phyloP scores from a whole-genome alignment of 2,113 vertebrate genomes.

The Macquaria ambigua region DNA sequence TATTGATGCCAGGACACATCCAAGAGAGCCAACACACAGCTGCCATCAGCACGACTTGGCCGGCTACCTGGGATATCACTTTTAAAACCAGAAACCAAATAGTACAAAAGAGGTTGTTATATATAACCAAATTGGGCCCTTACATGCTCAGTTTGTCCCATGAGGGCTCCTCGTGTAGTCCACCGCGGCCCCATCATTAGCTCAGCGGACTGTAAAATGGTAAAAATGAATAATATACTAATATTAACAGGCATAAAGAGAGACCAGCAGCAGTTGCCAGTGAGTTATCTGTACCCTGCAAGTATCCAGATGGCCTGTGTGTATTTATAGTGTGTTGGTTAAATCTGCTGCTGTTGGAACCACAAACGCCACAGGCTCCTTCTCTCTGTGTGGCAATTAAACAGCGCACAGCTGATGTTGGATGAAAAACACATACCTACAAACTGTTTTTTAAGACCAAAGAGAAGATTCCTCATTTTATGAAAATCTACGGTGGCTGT shows the following conservation, averaged over 20 bases:
- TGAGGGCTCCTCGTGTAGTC: background rate
- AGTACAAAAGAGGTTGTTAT: background rate
- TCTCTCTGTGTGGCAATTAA: constrained; percentile 50
- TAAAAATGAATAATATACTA: constrained; percentile 35
- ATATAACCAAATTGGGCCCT: background rate
- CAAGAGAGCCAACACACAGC: background rate
- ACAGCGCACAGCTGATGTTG: constrained; percentile 45
- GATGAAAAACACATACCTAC: constrained; percentile 36
- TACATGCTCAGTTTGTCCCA: background rate
- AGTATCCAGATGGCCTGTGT: constrained; percentile 63
- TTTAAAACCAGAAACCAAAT: constrained; percentile 6
- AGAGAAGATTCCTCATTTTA: constrained; percentile 12
- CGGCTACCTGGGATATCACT: background rate
- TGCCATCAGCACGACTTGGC: background rate
- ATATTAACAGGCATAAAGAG: constrained; percentile 38
- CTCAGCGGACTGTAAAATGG: constrained; percentile 31
- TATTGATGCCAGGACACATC: background rate
- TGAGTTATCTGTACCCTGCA: constrained; percentile 55
- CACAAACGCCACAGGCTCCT: constrained; percentile 50
- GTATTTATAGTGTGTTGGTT: constrained; percentile 64
- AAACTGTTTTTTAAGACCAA: constrained; percentile 32
- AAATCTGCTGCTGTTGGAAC: constrained; percentile 63
- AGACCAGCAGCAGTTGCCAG: constrained; percentile 53
- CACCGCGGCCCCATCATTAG: constrained; percentile 1
- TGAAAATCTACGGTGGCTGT: background rate